A percentile compares a stretch with the other conserved stretches of the same genome.
These are phyloP conservation scores for Amblyjoppa proteus DNA, from an alignment of 2,888 invertebrate genomes.

Conservation along the genomic window DNA sequence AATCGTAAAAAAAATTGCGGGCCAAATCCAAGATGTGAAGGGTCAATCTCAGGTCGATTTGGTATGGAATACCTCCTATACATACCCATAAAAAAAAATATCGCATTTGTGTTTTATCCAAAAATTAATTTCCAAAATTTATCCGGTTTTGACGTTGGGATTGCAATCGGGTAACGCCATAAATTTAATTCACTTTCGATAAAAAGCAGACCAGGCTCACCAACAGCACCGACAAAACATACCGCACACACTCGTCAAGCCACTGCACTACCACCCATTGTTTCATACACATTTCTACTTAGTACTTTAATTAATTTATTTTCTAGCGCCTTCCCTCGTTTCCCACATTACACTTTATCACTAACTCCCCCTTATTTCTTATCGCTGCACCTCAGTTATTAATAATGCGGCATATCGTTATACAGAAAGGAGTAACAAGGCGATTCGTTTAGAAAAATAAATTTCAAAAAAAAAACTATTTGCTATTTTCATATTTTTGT, in stretches of 20 bases:
- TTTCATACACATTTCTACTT: constrained; percentile 6
- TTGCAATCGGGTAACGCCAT: constrained; percentile 10
- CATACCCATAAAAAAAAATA: neutral
- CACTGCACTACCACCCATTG: constrained; percentile 61
- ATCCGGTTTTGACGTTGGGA: neutral
- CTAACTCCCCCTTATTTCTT: neutral
- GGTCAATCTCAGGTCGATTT: too few species aligned
- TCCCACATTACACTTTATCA: neutral
- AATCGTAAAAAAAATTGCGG: too few species aligned
- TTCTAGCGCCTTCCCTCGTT: neutral
- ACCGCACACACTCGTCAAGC: constrained; percentile 59
- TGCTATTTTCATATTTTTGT: neutral
- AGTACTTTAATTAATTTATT: neutral
- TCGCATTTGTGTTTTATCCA: neutral
- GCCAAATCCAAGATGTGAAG: too few species aligned
- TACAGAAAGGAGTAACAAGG: neutral
- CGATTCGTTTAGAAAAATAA: neutral
- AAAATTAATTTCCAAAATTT: neutral
- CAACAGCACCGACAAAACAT: constrained; percentile 78
- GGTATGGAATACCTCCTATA: too few species aligned
- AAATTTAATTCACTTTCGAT: neutral
- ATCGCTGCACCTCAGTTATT: neutral
- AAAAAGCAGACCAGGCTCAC: constrained; percentile 77
- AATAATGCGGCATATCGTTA: neutral
- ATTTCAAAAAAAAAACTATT: constrained; percentile 3